Conservation (phyloP, 2,888 invertebrate species). For the Adelphocoris suturalis region DNA sequence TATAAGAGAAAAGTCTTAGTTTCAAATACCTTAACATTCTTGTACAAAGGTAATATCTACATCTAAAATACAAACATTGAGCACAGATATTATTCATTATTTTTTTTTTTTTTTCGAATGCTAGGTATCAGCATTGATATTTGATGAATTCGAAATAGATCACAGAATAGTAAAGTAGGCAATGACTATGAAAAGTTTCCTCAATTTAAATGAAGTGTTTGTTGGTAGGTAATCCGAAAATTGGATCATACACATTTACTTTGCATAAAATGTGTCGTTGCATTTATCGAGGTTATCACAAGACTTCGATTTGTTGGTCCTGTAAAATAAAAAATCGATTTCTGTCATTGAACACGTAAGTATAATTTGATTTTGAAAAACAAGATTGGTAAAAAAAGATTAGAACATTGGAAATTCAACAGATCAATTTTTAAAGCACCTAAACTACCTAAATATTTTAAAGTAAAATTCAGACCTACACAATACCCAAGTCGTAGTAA, state of each 20-base stretch:
- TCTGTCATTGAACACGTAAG: too few species aligned
- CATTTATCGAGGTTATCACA: constrained; percentile 79
- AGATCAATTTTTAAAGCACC: too few species aligned
- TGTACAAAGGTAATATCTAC: neutral
- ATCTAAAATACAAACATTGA: constrained; percentile 26
- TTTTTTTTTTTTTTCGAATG: neutral
- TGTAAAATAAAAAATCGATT: constrained; percentile 75
- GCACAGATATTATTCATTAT: neutral
- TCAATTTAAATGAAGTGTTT: constrained; percentile 3
- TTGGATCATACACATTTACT: constrained; percentile 45
- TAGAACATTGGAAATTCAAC: too few species aligned
- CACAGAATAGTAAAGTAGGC: constrained; percentile 41
- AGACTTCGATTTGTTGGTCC: constrained; percentile 78
- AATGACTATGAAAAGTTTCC: neutral
- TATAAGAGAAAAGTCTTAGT: too few species aligned
- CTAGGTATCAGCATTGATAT: constrained; percentile 5
- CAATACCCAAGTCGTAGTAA: too few species aligned
- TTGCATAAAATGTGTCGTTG: constrained; percentile 73
- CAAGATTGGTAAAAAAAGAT: too few species aligned
- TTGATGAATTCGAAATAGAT: neutral
- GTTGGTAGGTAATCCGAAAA: neutral
- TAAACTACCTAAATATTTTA: too few species aligned
- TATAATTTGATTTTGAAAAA: too few species aligned
- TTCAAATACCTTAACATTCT: too few species aligned
- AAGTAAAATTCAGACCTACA: too few species aligned